Evolutionary conservation across 2,113 vertebrate genomes (phyloP).

Genomic region (Sylvietta virens): DNA sequence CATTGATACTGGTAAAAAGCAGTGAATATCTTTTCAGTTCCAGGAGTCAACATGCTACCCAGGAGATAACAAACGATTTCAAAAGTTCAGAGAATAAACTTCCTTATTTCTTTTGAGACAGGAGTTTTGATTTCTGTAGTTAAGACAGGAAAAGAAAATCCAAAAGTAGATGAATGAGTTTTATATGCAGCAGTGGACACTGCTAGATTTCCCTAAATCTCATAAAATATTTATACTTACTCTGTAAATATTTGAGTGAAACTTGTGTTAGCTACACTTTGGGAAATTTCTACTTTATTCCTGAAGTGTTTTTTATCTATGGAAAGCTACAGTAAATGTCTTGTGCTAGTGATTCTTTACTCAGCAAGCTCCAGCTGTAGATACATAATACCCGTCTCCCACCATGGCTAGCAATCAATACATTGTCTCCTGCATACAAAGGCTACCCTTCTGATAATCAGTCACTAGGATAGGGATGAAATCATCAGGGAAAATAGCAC

Average conservation of each 20-base stretch:
- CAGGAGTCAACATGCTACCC: not conserved
- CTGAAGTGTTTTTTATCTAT: not conserved
- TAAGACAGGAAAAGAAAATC: not conserved
- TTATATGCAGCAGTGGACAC: not conserved
- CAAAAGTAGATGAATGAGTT: not conserved
- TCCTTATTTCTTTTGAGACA: not conserved
- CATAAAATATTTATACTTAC: not conserved
- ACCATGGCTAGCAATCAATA: not conserved
- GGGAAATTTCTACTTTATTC: not conserved
- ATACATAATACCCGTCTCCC: not conserved
- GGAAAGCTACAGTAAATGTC: not conserved
- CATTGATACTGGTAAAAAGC: not conserved
- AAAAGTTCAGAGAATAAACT: not conserved
- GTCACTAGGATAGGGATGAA: not conserved
- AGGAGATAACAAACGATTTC: not conserved
- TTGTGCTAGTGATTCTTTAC: not conserved
- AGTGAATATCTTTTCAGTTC: not conserved
- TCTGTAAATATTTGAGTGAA: not conserved
- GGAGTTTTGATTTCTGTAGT: not conserved
- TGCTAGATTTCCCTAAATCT: not conserved
- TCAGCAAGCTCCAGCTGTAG: conserved; percentile 4
- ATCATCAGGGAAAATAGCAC: not conserved
- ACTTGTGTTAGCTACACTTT: not conserved
- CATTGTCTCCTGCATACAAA: conserved; percentile 15
- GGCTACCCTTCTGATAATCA: not conserved